Evolutionary conservation across 2,113 vertebrate genomes (phyloP).

Genomic region (Platanista minor): DNA sequence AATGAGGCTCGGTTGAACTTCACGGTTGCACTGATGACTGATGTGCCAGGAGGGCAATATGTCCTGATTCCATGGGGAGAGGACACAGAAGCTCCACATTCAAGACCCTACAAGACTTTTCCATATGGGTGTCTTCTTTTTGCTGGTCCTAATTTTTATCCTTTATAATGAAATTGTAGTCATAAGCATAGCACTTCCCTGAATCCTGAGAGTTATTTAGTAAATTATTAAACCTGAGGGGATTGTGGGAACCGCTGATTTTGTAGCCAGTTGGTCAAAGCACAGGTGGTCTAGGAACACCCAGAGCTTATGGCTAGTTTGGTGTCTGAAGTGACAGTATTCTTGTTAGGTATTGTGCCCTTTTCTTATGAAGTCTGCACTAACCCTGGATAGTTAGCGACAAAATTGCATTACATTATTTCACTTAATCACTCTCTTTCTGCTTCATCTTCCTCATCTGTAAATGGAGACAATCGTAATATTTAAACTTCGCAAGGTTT

Average conservation of each 20-base stretch:
- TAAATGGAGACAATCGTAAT: constrained; percentile 7
- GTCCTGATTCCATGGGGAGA: neutral
- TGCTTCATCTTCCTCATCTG: constrained; percentile 15
- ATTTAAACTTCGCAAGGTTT: neutral
- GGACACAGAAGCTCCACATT: neutral
- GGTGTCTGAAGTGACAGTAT: neutral
- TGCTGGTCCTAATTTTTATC: neutral
- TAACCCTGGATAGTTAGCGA: neutral
- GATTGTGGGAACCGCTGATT: neutral
- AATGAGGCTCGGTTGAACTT: neutral
- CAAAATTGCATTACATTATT: neutral
- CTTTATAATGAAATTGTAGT: neutral
- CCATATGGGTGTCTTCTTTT: neutral
- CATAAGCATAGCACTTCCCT: neutral
- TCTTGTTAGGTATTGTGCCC: neutral
- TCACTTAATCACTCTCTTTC: neutral
- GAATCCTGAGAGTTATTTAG: neutral
- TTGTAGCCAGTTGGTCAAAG: neutral
- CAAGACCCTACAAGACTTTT: neutral
- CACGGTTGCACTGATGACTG: neutral
- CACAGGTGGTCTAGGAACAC: neutral
- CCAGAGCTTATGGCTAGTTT: neutral
- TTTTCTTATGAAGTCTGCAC: neutral
- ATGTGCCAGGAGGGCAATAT: neutral
- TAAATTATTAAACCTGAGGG: neutral